These are phyloP conservation scores for Cossypha heuglini DNA, from an alignment of 2,797 vertebrate genomes.

Conservation along the genomic window DNA sequence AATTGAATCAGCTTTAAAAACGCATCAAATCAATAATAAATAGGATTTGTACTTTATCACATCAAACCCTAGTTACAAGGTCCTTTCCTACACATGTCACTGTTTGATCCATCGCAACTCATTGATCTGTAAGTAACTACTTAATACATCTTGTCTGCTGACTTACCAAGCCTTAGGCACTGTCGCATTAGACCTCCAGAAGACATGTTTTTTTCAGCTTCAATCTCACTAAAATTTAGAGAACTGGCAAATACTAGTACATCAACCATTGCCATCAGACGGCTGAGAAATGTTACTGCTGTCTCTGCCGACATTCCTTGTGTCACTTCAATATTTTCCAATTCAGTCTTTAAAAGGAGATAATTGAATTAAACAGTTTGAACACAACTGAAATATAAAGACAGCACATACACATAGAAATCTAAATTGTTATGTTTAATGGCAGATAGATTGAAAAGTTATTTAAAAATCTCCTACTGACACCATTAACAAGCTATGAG, in stretches of 20 bases:
- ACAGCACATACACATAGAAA: background rate
- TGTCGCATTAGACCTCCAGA: slow-evolving; percentile 97
- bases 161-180: slow-evolving; percentile 91
- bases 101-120: background rate
- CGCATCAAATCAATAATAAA: background rate
- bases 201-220: slow-evolving; percentile 99
- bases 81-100: background rate
- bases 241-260: slow-evolving; percentile 97
- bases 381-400: slow-evolving; percentile 39
- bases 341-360: slow-evolving; percentile 84
- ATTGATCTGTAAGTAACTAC: slow-evolving; percentile 29
- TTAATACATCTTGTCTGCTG: background rate
- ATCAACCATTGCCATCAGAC: slow-evolving; percentile 98
- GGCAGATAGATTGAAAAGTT: background rate
- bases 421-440: background rate
- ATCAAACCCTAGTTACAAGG: background rate
- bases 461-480: background rate
- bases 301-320: slow-evolving; percentile 98
- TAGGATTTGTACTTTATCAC: background rate
- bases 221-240: slow-evolving; percentile 98
- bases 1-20: background rate
- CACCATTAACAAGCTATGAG: background rate
- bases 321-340: slow-evolving; percentile 94
- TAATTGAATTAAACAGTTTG: slow-evolving; percentile 54
- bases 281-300: slow-evolving; percentile 93